Base-by-base conservation (phyloP, 1,140 invertebrate genomes). In the Dendroctonus ponderosae region DNA sequence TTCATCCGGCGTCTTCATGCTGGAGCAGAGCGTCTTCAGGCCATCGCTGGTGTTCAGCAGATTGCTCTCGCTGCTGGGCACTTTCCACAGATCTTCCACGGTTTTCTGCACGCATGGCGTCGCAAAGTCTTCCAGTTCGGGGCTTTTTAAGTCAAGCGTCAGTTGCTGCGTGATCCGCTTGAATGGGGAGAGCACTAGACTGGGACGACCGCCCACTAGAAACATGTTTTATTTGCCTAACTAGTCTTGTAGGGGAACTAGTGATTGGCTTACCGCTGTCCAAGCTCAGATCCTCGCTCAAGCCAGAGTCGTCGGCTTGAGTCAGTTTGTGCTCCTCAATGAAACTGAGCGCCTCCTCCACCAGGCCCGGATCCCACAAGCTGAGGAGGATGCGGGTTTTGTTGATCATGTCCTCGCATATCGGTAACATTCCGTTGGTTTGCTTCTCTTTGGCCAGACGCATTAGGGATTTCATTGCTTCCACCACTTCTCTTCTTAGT, bases 331-430 rank as follows among this genome's bases (percentile, higher is more conserved):
- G 86, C 71, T 90, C 87, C 74, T 94, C 91, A 41, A 94, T 85
- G 73, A 91, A 91, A 9, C 85, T 85, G 49, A 93, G 82, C 0
- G 91, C 91, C 76, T 94, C 91, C 76, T 94, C 92, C 0, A 94
- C 89, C 15, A 93, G 80, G 8, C 86, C 85, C 0, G 91, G 87
- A 76, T 94, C 91, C 89, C 91, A 94, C 1, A 94, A 82, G 59
- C 87, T 89, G 7, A 94, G 77, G 41, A 95, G 80, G 38, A 89
- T 89, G 66, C 88, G 84, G 0, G 90, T 91, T 82, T 91, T 90
- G 9, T 84, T 84, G 48, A 91, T 86, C 83, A 92, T 91, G 70
- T 90, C 87, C 71, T 91, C 89, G 72, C 90, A 90, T 64, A 91
- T 85, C 0, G 87, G 85, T 66, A 91, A 77, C 88, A 92, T 90